phyloP scores from a whole-genome alignment of 2,113 vertebrate species.

The Cavia porcellus region DNA sequence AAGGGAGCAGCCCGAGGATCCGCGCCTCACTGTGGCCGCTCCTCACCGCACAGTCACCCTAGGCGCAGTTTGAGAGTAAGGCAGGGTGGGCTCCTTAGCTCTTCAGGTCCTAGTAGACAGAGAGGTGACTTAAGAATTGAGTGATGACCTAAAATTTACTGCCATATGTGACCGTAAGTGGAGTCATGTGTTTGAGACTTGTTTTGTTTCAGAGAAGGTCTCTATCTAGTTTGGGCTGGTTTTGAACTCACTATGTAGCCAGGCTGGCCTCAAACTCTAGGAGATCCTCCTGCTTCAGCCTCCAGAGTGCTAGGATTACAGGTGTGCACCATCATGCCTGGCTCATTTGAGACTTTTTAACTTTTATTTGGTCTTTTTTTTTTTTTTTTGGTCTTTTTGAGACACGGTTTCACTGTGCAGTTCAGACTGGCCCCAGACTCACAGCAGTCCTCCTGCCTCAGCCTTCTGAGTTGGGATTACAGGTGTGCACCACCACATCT shows the following conservation, averaged over 20 bases:
- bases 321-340: too few species aligned
- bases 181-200: not conserved
- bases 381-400: too few species aligned
- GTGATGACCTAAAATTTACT: not conserved
- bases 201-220: not conserved
- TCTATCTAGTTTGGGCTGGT: not conserved
- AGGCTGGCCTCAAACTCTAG: not conserved
- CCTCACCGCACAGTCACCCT: not conserved
- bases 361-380: too few species aligned
- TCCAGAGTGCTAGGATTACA: not conserved
- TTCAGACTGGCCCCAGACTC: too few species aligned
- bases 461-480: too few species aligned
- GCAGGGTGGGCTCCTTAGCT: not conserved
- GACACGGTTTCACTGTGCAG: too few species aligned
- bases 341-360: too few species aligned
- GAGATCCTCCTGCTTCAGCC: not conserved
- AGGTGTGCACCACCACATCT: too few species aligned
- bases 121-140: not conserved
- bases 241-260: not conserved
- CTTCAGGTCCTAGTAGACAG: not conserved
- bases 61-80: not conserved
- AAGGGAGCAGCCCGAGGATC: too few species aligned
- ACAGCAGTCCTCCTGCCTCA: too few species aligned
- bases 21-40: fast-evolving
- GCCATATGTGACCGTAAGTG: not conserved